phyloP scores from a whole-genome alignment of 2,888 invertebrate genomes.

The Mesorhabditis belari region DNA sequence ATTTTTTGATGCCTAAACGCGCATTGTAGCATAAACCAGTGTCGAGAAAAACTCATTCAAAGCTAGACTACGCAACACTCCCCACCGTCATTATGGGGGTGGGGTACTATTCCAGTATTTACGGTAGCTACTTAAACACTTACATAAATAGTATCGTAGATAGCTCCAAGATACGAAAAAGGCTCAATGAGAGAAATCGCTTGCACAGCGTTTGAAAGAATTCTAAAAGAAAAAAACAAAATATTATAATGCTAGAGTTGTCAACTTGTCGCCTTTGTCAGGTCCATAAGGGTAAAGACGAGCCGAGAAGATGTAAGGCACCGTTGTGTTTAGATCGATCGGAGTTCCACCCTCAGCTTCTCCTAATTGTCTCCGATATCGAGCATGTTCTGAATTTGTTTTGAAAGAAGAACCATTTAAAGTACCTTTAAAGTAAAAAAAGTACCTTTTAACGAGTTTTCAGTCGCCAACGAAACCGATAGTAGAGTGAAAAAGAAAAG shows the following conservation, averaged over 20 bases:
- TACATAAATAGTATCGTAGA: constrained; percentile 43
- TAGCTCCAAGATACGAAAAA: constrained; percentile 38
- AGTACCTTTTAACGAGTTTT: no score
- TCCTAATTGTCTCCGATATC: constrained; percentile 12
- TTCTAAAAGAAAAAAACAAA: background rate
- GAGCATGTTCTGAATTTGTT: background rate
- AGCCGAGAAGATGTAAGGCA: constrained; percentile 52
- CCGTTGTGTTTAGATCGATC: constrained; percentile 49
- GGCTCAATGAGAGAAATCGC: constrained; percentile 34
- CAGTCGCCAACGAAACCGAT: background rate
- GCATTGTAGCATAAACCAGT: no score
- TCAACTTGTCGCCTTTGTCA: constrained; percentile 31
- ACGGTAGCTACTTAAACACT: no score
- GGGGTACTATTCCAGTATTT: no score
- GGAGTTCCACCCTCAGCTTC: constrained; percentile 15
- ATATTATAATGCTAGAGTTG: constrained; percentile 11
- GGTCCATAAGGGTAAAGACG: constrained; percentile 50
- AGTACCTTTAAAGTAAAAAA: no score
- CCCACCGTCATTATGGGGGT: no score
- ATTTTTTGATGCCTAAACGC: no score
- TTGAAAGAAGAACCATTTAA: no score
- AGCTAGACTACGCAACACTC: no score
- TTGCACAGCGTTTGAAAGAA: constrained; percentile 9
- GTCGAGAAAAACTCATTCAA: no score
- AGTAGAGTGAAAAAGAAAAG: background rate